These are phyloP conservation scores for Peromyscus eremicus DNA, from an alignment of 2,797 vertebrate genomes.

Conservation along the genomic window DNA sequence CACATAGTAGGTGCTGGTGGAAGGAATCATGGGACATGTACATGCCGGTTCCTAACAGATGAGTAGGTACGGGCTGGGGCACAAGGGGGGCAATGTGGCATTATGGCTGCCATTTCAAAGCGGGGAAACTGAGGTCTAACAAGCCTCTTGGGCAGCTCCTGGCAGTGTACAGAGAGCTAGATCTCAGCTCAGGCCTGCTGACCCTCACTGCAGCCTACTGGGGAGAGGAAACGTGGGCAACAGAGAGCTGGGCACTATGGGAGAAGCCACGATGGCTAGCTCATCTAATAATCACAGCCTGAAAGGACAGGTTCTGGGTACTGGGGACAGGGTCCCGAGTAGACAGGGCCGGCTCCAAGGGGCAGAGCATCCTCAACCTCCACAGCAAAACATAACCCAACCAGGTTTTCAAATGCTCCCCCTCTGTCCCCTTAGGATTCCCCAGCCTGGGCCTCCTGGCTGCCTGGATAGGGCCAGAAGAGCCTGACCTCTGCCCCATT, in stretches of 20 bases:
- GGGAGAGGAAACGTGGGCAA: background rate
- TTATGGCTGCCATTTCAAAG: background rate
- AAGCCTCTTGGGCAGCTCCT: background rate
- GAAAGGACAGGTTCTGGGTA: background rate
- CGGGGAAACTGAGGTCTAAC: background rate
- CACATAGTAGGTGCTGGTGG: background rate
- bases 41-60: background rate
- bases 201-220: background rate
- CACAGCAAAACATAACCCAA: background rate
- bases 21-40: background rate
- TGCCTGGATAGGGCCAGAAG: background rate
- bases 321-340: background rate
- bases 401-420: background rate
- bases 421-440: background rate
- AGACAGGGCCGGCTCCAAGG: background rate
- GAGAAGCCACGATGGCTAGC: background rate
- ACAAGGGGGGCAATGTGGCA: background rate
- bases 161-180: background rate
- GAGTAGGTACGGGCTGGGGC: accelerated
- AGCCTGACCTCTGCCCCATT: background rate
- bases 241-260: background rate
- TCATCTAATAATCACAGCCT: background rate
- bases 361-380: background rate
- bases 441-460: background rate
- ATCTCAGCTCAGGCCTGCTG: background rate